Percentiles rank a stretch among this genome's conserved stretches.
phyloP scores from a whole-genome alignment of 2,888 invertebrate genomes.

The Diachrysia chrysitis region DNA sequence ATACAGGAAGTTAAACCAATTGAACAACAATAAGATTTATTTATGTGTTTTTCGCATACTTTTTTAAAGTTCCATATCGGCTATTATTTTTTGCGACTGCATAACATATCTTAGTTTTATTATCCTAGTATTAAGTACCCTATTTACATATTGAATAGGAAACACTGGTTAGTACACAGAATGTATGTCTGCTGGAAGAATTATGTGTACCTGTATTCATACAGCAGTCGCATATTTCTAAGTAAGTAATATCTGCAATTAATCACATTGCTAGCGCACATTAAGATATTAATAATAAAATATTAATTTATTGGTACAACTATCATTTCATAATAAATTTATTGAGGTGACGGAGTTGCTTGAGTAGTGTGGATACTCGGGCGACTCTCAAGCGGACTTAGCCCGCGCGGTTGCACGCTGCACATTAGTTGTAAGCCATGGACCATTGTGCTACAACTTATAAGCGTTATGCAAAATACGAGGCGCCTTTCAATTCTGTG shows the following conservation, averaged over 20 bases:
- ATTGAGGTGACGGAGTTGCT: constrained; percentile 11
- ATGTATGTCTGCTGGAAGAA: constrained; percentile 25
- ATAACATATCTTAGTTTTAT: no score
- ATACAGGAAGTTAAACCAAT: constrained; percentile 85
- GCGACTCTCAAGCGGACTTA: constrained; percentile 59
- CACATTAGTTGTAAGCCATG: constrained; percentile 73
- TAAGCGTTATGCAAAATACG: constrained; percentile 86
- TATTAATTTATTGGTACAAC: constrained; percentile 34
- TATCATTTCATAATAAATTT: constrained; percentile 28
- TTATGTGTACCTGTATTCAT: constrained; percentile 25
- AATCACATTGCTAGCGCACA: constrained; percentile 35
- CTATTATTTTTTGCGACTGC: constrained; percentile 51
- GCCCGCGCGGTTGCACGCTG: constrained; percentile 55
- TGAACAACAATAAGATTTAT: constrained; percentile 87
- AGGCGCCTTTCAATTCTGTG: constrained; percentile 85
- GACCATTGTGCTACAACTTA: constrained; percentile 80
- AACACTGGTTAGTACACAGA: constrained; percentile 19
- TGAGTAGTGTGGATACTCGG: constrained; percentile 32
- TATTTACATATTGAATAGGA: constrained; percentile 47
- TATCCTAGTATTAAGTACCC: no score
- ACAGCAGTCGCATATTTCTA: constrained; percentile 23
- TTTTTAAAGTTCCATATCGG: constrained; percentile 69
- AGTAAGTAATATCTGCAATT: constrained; percentile 44
- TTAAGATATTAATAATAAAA: constrained; percentile 36
- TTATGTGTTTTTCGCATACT: constrained; percentile 82